Percentiles rank a stretch among this genome's conserved stretches.
Conservation (phyloP, 2,888 invertebrate species). For the Glaucopsyche alexis region DNA sequence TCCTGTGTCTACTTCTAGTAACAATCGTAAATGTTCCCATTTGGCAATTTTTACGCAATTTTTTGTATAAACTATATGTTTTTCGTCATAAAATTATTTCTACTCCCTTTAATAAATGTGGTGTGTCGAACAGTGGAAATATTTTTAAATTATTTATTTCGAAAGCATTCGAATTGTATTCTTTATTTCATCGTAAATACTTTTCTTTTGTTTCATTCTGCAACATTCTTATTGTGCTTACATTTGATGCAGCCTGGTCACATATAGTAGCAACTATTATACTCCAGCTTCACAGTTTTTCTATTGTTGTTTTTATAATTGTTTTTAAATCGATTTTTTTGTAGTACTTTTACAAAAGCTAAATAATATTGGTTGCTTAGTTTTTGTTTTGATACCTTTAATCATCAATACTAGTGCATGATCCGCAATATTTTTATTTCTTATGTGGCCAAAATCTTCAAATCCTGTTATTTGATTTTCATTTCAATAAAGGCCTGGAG, state of each 20-base stretch:
- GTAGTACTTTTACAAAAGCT: conserved; percentile 13
- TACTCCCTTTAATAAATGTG: conserved; percentile 23
- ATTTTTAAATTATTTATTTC: conserved; percentile 8
- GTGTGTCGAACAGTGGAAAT: conserved; percentile 31
- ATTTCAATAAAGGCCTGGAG: neutral
- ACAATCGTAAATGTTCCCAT: conserved; percentile 22
- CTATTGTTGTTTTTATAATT: neutral
- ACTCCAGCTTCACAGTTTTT: neutral
- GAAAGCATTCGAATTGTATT: conserved; percentile 8
- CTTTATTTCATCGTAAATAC: conserved; percentile 13
- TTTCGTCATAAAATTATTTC: conserved; percentile 2
- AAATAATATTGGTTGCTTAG: conserved; percentile 15
- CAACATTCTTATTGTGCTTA: conserved; percentile 8
- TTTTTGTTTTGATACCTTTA: conserved; percentile 13
- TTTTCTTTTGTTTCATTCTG: conserved; percentile 21
- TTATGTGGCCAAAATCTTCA: neutral
- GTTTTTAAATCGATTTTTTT: neutral
- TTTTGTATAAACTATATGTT: conserved; percentile 4
- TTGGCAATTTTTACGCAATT: neutral
- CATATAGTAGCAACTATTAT: conserved; percentile 20
- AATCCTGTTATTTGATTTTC: neutral
- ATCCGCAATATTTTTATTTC: neutral
- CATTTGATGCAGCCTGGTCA: conserved; percentile 20
- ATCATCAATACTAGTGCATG: conserved; percentile 18
- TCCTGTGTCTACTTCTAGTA: conserved; percentile 12